Percentiles rank a stretch among this genome's conserved stretches.
phyloP scores from a whole-genome alignment of 2,113 vertebrate genomes.

The Leptobrachium leishanense region DNA sequence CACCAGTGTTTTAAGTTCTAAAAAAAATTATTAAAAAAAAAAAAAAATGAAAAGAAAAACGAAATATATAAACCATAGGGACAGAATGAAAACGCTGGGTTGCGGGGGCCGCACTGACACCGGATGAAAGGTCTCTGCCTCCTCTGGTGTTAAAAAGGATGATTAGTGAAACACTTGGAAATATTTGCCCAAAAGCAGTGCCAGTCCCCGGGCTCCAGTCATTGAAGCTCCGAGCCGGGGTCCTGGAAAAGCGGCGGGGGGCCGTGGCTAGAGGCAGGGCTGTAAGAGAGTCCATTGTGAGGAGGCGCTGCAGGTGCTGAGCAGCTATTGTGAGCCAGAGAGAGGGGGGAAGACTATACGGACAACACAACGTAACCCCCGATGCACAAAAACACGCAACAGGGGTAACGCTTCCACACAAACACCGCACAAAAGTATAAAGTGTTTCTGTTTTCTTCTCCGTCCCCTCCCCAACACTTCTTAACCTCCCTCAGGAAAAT shows the following conservation, averaged over 20 bases:
- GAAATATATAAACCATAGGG: too few relatives aligned
- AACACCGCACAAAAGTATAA: conserved; percentile 30
- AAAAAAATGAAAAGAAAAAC: too few relatives aligned
- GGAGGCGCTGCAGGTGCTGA: conserved; percentile 54
- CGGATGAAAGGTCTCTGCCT: conserved; percentile 28
- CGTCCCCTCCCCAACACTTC: conserved; percentile 19
- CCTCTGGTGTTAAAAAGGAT: conserved; percentile 39
- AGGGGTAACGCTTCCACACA: conserved; percentile 50
- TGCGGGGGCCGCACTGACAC: background rate
- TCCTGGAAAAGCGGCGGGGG: conserved; percentile 63
- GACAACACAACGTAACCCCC: conserved; percentile 54
- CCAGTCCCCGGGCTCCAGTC: conserved; percentile 53
- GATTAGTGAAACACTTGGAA: conserved; percentile 62
- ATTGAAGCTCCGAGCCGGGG: conserved; percentile 60
- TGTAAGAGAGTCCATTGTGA: conserved; percentile 59
- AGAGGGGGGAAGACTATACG: conserved; percentile 54
- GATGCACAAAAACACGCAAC: conserved; percentile 46
- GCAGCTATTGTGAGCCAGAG: conserved; percentile 60
- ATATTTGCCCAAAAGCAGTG: conserved; percentile 68
- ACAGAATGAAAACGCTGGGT: background rate
- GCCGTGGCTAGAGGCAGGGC: conserved; percentile 45
- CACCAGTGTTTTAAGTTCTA: too few relatives aligned
- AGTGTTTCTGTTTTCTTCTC: conserved; percentile 43
- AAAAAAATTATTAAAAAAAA: too few relatives aligned
- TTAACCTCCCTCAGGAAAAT: conserved; percentile 45